These are phyloP conservation scores for Phaethornis superciliosus DNA, from an alignment of 2,113 vertebrate genomes.

Conservation along the genomic window DNA sequence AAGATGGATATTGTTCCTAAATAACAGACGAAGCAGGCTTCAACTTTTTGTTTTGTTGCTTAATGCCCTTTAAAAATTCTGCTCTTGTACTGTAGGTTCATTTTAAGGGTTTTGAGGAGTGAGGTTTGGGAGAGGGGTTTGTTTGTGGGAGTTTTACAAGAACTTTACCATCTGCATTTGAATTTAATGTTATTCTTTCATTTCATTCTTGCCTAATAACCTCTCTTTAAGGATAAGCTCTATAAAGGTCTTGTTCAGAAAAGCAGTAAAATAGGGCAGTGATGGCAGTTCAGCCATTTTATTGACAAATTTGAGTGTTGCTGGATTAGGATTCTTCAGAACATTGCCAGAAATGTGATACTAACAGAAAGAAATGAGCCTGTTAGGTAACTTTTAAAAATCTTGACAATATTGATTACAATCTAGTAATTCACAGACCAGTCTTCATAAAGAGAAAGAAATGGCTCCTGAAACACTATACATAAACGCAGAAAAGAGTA, in stretches of 20 bases:
- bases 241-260: neutral
- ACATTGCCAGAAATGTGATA: neutral
- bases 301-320: neutral
- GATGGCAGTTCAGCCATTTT: neutral
- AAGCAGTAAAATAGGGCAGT: neutral
- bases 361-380: neutral
- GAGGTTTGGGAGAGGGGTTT: fast-evolving
- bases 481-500: neutral
- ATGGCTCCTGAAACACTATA: neutral
- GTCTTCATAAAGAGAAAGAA: neutral
- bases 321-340: neutral
- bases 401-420: neutral
- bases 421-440: neutral
- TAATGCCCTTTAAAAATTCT: neutral
- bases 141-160: neutral
- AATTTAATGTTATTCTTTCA: neutral
- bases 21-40: neutral
- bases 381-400: neutral
- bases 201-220: neutral
- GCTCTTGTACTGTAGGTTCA: neutral
- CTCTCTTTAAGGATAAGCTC: neutral
- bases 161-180: neutral
- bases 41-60: neutral
- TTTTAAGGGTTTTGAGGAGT: neutral
- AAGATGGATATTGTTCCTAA: neutral